Conservation (phyloP, 2,888 invertebrate species). For the Girardia tigrina region DNA sequence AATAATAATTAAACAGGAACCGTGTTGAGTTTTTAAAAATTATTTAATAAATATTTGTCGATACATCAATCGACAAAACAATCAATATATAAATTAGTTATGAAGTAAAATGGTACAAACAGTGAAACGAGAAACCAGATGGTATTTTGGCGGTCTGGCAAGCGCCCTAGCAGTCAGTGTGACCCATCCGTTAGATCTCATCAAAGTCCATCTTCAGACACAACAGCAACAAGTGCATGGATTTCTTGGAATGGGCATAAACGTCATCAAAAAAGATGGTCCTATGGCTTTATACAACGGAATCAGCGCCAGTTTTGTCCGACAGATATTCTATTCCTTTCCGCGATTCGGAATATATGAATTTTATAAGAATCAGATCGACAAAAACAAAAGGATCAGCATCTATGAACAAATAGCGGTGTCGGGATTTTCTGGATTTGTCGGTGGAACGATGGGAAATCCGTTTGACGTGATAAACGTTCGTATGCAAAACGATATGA, state of each 20-base stretch:
- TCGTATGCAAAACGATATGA: constrained; percentile 95
- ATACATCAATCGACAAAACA: too few species aligned
- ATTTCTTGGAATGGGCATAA: constrained; percentile 56
- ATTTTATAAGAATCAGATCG: constrained; percentile 54
- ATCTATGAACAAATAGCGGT: constrained; percentile 61
- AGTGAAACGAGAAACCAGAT: constrained; percentile 49
- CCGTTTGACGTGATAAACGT: constrained; percentile 95
- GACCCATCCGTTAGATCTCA: constrained; percentile 87
- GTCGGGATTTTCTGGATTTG: constrained; percentile 69
- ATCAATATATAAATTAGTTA: too few species aligned
- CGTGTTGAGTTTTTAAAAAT: too few species aligned
- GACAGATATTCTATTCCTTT: constrained; percentile 78
- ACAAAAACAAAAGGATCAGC: constrained; percentile 54
- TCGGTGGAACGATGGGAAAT: constrained; percentile 77
- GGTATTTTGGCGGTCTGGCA: constrained; percentile 93
- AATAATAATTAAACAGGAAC: too few species aligned
- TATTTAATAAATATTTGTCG: too few species aligned
- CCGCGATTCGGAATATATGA: constrained; percentile 68
- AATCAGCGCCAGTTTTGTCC: constrained; percentile 74
- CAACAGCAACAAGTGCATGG: constrained; percentile 57
- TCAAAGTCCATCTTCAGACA: constrained; percentile 87
- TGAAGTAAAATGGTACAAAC: background rate
- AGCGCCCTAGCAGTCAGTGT: constrained; percentile 83
- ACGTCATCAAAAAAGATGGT: constrained; percentile 70
- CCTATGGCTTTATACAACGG: constrained; percentile 81